These are phyloP conservation scores for Marasmarcha lunaedactyla DNA, from an alignment of 2,888 invertebrate species.

Conservation along the genomic window DNA sequence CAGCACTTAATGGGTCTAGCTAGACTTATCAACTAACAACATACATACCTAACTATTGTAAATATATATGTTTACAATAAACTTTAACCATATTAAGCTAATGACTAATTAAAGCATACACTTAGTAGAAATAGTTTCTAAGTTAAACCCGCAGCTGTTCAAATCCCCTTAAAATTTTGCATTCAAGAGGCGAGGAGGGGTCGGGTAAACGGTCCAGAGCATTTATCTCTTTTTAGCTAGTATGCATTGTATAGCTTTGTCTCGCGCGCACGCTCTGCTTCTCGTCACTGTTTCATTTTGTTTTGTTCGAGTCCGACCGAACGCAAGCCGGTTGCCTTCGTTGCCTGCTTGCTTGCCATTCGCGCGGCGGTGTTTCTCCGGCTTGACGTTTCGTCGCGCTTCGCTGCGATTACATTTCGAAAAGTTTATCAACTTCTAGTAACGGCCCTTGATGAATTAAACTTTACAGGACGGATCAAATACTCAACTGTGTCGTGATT, in stretches of 20 bases:
- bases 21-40: too few species aligned
- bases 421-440: slow-evolving; percentile 56
- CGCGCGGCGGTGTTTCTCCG: slow-evolving; percentile 44
- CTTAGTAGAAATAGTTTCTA: background rate
- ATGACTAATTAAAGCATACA: background rate
- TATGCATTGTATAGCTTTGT: slow-evolving; percentile 21
- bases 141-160: slow-evolving; percentile 29
- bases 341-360: slow-evolving; percentile 18
- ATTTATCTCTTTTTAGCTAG: slow-evolving; percentile 24
- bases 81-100: too few species aligned
- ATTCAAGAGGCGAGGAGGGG: background rate
- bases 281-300: slow-evolving; percentile 30
- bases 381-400: slow-evolving; percentile 31
- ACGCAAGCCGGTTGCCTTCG: slow-evolving; percentile 17
- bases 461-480: slow-evolving; percentile 18
- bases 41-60: too few species aligned
- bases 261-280: slow-evolving; percentile 38
- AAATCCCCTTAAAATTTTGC: slow-evolving; percentile 26
- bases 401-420: slow-evolving; percentile 37
- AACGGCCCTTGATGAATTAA: slow-evolving; percentile 36
- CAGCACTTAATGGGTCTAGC: too few species aligned
- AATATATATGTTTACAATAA: too few species aligned
- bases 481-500: background rate
- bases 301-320: slow-evolving; percentile 21
- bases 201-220: background rate